These are phyloP conservation scores for Macquaria australasica DNA, from an alignment of 2,113 vertebrate genomes.

Conservation along the genomic window DNA sequence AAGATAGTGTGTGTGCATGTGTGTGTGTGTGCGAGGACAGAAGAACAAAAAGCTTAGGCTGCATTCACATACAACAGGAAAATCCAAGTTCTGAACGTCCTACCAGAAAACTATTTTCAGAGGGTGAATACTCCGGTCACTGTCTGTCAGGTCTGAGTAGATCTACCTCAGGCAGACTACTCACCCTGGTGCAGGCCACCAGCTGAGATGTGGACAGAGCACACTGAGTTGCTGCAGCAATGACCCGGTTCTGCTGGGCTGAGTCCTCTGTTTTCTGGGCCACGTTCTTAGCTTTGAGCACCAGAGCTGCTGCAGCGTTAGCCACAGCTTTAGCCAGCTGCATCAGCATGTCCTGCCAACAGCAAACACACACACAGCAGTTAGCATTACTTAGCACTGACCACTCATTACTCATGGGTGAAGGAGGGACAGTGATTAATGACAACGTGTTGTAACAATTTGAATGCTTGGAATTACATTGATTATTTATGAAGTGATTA, in stretches of 20 bases:
- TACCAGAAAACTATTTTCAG: neutral
- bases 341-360: slow-evolving; percentile 93
- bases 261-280: slow-evolving; percentile 95
- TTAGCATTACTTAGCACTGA: neutral
- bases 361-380: neutral
- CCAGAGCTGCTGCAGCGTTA: slow-evolving; percentile 91
- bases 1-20: neutral
- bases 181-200: slow-evolving; percentile 97
- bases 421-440: neutral
- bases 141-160: neutral
- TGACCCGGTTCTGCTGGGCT: slow-evolving; percentile 92
- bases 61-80: neutral
- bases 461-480: neutral
- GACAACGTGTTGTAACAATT: neutral
- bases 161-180: slow-evolving; percentile 13
- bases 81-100: neutral
- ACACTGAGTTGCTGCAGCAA: slow-evolving; percentile 95
- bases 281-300: slow-evolving; percentile 97
- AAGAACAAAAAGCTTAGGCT: neutral
- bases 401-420: neutral
- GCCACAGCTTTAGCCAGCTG: slow-evolving; percentile 96
- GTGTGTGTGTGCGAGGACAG: no score
- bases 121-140: neutral
- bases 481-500: slow-evolving; percentile 23
- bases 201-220: slow-evolving; percentile 97